These are phyloP conservation scores for Dusona sp. DNA, from an alignment of 2,888 invertebrate genomes.

Conservation along the genomic window DNA sequence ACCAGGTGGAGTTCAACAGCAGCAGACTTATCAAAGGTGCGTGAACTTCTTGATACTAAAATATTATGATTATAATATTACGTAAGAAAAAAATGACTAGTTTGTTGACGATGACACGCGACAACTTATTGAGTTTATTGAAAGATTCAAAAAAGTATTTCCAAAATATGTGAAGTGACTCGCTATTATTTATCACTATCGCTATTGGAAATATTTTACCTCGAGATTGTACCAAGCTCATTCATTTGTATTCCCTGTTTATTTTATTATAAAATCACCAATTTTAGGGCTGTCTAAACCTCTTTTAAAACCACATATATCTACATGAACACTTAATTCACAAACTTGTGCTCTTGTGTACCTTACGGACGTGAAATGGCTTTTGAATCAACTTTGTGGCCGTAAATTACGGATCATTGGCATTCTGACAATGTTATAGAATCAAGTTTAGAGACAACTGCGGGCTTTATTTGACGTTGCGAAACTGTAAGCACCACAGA, in stretches of 20 bases:
- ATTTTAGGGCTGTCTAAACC: background rate
- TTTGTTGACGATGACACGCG: background rate
- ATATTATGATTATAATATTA: background rate
- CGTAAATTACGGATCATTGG: constrained; percentile 2
- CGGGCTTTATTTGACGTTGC: background rate
- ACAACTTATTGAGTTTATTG: background rate
- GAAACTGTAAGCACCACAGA: background rate
- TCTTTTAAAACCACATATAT: background rate
- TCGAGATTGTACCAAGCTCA: background rate
- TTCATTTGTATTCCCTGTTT: background rate
- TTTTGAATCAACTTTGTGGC: background rate
- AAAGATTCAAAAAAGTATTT: background rate
- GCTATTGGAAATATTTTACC: background rate
- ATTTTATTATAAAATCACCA: background rate
- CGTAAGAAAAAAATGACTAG: background rate
- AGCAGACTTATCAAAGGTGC: constrained; percentile 89
- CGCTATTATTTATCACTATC: no score
- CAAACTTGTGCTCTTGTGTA: background rate
- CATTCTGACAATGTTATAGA: constrained; percentile 5
- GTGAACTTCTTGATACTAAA: constrained; percentile 68
- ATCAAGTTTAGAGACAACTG: background rate
- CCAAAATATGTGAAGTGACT: background rate
- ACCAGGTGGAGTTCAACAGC: constrained; percentile 83
- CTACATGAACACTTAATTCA: background rate
- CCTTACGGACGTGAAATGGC: background rate